These are phyloP conservation scores for Hirtodrosophila trivittata DNA, from an alignment of 2,888 invertebrate species.

Conservation along the genomic window DNA sequence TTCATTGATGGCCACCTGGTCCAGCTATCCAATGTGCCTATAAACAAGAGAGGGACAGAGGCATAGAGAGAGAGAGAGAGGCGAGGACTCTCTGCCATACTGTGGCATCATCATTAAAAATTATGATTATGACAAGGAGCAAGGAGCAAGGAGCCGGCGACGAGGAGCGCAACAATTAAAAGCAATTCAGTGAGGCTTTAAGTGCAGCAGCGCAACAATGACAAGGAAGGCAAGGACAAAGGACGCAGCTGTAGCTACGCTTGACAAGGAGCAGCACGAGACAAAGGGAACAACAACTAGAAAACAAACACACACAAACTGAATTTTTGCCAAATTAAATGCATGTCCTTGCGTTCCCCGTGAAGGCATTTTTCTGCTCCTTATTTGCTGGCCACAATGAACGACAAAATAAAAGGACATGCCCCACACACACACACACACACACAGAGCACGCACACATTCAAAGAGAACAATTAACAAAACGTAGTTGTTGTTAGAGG, in stretches of 20 bases:
- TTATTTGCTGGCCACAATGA: slow-evolving; percentile 63
- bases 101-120: slow-evolving; percentile 65
- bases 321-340: slow-evolving; percentile 68
- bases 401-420: slow-evolving; percentile 67
- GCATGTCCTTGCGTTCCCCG: slow-evolving; percentile 65
- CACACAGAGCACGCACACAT: slow-evolving; percentile 32
- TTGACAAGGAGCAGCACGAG: slow-evolving; percentile 19
- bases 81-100: too few species aligned
- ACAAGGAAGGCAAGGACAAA: slow-evolving; percentile 28
- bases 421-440: slow-evolving; percentile 22
- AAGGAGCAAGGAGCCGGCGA: slow-evolving; percentile 30
- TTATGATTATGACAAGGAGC: slow-evolving; percentile 63
- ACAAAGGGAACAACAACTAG: slow-evolving; percentile 30
- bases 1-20: slow-evolving; percentile 61
- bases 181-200: slow-evolving; percentile 53
- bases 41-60: slow-evolving; percentile 5
- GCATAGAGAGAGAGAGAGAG: too few species aligned
- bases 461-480: slow-evolving; percentile 55
- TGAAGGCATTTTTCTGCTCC: slow-evolving; percentile 35
- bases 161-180: slow-evolving; percentile 67
- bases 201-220: slow-evolving; percentile 39
- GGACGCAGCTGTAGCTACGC: slow-evolving; percentile 21
- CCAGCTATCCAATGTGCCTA: slow-evolving; percentile 1
- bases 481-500: slow-evolving; percentile 51
- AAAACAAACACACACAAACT: slow-evolving; percentile 25